Evolutionary conservation across 2,113 vertebrate species (phyloP).

Genomic region (Mus pahari): DNA sequence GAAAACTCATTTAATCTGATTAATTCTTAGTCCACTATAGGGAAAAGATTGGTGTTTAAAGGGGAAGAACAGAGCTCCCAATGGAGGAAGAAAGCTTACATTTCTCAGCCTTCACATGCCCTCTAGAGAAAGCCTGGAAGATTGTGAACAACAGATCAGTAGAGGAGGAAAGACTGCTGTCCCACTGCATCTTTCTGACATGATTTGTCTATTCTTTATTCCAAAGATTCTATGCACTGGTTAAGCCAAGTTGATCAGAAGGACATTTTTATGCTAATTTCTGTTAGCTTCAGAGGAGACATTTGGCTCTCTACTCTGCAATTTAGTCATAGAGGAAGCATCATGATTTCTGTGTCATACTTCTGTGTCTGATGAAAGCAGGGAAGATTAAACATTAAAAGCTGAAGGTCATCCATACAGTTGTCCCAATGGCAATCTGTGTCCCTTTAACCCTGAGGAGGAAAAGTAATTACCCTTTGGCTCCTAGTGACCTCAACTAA

Average conservation of each 20-base stretch:
- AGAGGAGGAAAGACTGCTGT: slow-evolving; percentile 33
- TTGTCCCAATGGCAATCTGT: slow-evolving; percentile 90
- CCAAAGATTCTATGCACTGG: slow-evolving; percentile 60
- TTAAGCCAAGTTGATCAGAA: slow-evolving; percentile 57
- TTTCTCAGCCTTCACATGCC: slow-evolving; percentile 31
- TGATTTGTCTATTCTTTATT: background rate
- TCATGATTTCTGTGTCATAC: slow-evolving; percentile 56
- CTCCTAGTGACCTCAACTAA: slow-evolving; percentile 90
- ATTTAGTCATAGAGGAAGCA: slow-evolving; percentile 17
- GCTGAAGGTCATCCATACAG: slow-evolving; percentile 87
- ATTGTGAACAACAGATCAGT: slow-evolving; percentile 53
- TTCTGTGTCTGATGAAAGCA: slow-evolving; percentile 81
- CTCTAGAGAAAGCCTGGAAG: slow-evolving; percentile 55
- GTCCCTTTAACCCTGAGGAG: slow-evolving; percentile 93
- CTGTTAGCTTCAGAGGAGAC: slow-evolving; percentile 42
- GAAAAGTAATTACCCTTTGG: slow-evolving; percentile 98
- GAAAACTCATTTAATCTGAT: slow-evolving; percentile 38
- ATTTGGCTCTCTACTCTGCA: slow-evolving; percentile 8
- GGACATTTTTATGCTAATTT: slow-evolving; percentile 46
- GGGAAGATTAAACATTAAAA: slow-evolving; percentile 83
- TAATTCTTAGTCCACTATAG: background rate
- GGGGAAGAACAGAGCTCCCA: background rate
- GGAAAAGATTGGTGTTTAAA: background rate
- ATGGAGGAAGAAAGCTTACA: background rate
- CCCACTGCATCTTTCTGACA: slow-evolving; percentile 46